Evolutionary conservation across 2,113 vertebrate species (phyloP).

Genomic region (Semicossyphus pulcher): DNA sequence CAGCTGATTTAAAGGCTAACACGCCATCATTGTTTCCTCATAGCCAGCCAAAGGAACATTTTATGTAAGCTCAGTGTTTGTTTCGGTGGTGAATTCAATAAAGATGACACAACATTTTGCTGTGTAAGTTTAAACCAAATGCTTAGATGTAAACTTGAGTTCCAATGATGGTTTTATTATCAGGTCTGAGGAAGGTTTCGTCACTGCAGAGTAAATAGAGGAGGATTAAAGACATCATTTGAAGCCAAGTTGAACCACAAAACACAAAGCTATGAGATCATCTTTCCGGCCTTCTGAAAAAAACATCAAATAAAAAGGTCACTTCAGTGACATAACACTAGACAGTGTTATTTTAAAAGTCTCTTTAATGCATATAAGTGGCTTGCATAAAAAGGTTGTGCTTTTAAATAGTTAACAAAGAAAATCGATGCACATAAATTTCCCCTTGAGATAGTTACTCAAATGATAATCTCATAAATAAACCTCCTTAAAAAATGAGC

Average conservation of each 20-base stretch:
- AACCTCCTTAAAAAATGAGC: background rate
- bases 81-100: slow-evolving; percentile 19
- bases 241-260: background rate
- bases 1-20: slow-evolving; percentile 71
- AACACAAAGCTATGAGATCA: background rate
- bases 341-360: too few relatives aligned
- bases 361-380: too few relatives aligned
- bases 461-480: background rate
- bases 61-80: slow-evolving; percentile 15
- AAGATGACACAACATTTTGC: background rate
- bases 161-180: background rate
- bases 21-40: slow-evolving; percentile 40
- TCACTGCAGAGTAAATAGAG: background rate
- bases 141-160: background rate
- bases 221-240: background rate
- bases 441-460: background rate
- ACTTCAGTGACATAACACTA: background rate
- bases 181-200: background rate
- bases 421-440: too few relatives aligned
- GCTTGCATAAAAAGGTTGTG: too few relatives aligned
- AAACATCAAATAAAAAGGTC: background rate
- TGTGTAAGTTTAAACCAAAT: background rate
- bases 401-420: too few relatives aligned
- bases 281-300: background rate
- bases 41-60: slow-evolving; percentile 41